These are phyloP conservation scores for Nannospalax galili DNA, from an alignment of 2,113 vertebrate genomes.

Conservation along the genomic window DNA sequence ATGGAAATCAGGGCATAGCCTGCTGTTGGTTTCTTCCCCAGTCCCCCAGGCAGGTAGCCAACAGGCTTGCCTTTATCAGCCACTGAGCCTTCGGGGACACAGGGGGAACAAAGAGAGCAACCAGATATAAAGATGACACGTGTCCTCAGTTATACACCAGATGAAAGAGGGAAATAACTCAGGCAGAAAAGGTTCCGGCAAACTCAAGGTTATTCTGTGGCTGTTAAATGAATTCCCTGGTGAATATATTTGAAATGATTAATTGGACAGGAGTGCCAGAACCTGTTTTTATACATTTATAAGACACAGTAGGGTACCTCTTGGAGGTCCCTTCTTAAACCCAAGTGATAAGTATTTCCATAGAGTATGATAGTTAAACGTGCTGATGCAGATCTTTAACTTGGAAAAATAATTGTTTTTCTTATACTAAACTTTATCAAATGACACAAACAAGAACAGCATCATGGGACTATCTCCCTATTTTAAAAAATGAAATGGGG, in stretches of 20 bases:
- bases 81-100: neutral
- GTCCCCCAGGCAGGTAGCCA: no score
- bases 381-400: neutral
- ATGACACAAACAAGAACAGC: neutral
- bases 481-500: neutral
- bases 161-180: neutral
- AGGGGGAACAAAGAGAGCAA: neutral
- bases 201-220: no score
- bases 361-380: neutral
- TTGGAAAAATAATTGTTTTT: neutral
- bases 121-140: neutral
- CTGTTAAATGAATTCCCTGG: neutral
- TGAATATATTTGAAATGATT: neutral
- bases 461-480: neutral
- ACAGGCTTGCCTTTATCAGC: accelerated
- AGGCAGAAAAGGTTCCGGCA: neutral
- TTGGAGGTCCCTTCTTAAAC: neutral
- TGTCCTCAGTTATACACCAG: neutral
- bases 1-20: neutral
- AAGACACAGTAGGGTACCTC: neutral
- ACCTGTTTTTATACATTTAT: neutral
- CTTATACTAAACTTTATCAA: neutral
- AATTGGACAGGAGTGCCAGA: neutral
- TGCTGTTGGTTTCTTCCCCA: neutral
- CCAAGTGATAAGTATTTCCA: neutral